phyloP scores from a whole-genome alignment of 2,888 invertebrate genomes.

The Pachymerium ferrugineum region DNA sequence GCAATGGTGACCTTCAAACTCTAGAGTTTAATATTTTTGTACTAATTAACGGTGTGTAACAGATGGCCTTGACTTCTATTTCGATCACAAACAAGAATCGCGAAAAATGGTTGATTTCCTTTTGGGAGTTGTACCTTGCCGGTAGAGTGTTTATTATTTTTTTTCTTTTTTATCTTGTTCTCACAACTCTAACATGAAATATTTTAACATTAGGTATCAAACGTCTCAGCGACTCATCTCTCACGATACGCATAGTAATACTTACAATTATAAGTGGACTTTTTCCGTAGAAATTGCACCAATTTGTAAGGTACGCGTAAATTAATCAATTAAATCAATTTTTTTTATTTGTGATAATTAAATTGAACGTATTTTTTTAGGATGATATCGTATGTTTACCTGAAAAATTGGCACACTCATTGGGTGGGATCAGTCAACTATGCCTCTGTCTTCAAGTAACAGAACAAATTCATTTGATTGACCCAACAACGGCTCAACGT shows the following conservation, averaged over 20 bases:
- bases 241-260: conserved; percentile 94
- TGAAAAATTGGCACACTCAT: conserved; percentile 73
- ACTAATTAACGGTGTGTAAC: not conserved
- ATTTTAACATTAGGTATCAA: conserved; percentile 55
- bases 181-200: too few relatives aligned
- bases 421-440: conserved; percentile 81
- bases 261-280: conserved; percentile 93
- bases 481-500: conserved; percentile 80
- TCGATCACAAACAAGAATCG: conserved; percentile 78
- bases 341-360: too few relatives aligned
- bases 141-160: conserved; percentile 36
- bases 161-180: not conserved
- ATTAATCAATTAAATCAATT: not conserved
- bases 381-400: conserved; percentile 74
- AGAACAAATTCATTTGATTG: conserved; percentile 84
- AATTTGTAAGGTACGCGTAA: conserved; percentile 79
- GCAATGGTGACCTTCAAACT: conserved; percentile 58
- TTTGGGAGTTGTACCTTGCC: conserved; percentile 76
- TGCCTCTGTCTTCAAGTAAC: conserved; percentile 85
- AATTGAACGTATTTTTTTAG: too few relatives aligned
- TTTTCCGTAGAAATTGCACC: conserved; percentile 90
- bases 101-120: conserved; percentile 95
- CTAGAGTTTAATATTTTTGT: not conserved
- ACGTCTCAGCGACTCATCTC: conserved; percentile 93
- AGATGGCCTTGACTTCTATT: conserved; percentile 95